These are phyloP conservation scores for Theristus sp. DNA, from an alignment of 2,888 invertebrate genomes.

Conservation along the genomic window DNA sequence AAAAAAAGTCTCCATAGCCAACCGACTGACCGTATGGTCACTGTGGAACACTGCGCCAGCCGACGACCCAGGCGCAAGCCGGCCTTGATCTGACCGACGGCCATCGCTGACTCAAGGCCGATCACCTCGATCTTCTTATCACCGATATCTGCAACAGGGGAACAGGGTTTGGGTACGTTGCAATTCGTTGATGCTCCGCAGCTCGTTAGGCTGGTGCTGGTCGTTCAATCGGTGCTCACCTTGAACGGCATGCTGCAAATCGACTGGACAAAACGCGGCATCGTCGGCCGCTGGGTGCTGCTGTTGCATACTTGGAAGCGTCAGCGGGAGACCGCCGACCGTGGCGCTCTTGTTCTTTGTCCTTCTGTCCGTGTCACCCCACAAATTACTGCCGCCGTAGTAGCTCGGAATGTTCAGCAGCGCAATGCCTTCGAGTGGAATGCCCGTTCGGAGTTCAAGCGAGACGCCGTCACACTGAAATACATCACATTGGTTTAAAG, in stretches of 20 bases:
- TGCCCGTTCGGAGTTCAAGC: slow-evolving; percentile 71
- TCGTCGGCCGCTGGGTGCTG: background rate
- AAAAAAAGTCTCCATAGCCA: no score
- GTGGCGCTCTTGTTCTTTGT: slow-evolving; percentile 41
- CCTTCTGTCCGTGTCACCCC: slow-evolving; percentile 51
- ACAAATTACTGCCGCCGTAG: slow-evolving; percentile 86
- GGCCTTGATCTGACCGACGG: slow-evolving; percentile 89
- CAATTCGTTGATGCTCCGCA: no score
- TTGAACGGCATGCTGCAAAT: no score
- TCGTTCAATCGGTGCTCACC: no score
- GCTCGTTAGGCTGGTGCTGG: no score
- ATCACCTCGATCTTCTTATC: slow-evolving; percentile 89
- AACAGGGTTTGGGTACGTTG: no score
- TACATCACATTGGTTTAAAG: no score
- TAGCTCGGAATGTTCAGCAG: slow-evolving; percentile 90
- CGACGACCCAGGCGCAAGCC: slow-evolving; percentile 66
- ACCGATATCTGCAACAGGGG: slow-evolving; percentile 48
- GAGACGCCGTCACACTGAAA: slow-evolving; percentile 73
- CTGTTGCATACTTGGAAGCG: slow-evolving; percentile 2
- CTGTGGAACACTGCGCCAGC: slow-evolving; percentile 77
- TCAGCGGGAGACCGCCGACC: slow-evolving; percentile 39
- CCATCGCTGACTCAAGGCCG: slow-evolving; percentile 81
- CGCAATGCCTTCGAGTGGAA: slow-evolving; percentile 79
- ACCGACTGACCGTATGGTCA: slow-evolving; percentile 63
- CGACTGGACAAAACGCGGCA: background rate